These are phyloP conservation scores for Lamprologus callipterus DNA, from an alignment of 2,113 vertebrate species.

Conservation along the genomic window DNA sequence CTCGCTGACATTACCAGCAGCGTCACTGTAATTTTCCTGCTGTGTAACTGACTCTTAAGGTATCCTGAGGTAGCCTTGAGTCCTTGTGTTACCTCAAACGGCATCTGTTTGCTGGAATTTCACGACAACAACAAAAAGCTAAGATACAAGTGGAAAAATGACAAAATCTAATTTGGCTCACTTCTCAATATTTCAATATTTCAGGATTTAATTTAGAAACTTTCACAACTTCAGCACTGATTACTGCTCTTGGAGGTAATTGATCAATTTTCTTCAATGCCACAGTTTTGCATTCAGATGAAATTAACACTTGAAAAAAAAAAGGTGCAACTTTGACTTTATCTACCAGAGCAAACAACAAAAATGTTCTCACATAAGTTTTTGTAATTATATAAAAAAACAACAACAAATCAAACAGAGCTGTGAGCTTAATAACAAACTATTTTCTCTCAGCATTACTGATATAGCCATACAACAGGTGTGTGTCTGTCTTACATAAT, in stretches of 20 bases:
- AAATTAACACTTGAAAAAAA: background rate
- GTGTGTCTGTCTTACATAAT: background rate
- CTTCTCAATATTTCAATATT: background rate
- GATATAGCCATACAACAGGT: background rate
- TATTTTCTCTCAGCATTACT: background rate
- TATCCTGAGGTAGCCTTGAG: background rate
- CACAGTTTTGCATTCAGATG: background rate
- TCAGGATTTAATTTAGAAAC: background rate
- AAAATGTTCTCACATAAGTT: background rate
- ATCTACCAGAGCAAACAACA: background rate
- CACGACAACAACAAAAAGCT: background rate
- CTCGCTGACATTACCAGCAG: background rate
- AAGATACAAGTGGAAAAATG: background rate
- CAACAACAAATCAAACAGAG: background rate
- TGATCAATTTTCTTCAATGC: background rate
- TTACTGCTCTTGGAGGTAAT: background rate
- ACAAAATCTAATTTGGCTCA: background rate
- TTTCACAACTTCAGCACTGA: background rate
- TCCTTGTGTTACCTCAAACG: background rate
- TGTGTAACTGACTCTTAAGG: background rate
- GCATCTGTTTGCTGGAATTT: background rate
- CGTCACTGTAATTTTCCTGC: background rate
- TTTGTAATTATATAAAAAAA: background rate
- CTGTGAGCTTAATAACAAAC: background rate
- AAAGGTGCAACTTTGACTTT: background rate